Percentiles rank a stretch among this genome's conserved stretches.
These are phyloP conservation scores for Habropoda laboriosa DNA, from an alignment of 1,140 invertebrate species.

Conservation along the genomic window DNA sequence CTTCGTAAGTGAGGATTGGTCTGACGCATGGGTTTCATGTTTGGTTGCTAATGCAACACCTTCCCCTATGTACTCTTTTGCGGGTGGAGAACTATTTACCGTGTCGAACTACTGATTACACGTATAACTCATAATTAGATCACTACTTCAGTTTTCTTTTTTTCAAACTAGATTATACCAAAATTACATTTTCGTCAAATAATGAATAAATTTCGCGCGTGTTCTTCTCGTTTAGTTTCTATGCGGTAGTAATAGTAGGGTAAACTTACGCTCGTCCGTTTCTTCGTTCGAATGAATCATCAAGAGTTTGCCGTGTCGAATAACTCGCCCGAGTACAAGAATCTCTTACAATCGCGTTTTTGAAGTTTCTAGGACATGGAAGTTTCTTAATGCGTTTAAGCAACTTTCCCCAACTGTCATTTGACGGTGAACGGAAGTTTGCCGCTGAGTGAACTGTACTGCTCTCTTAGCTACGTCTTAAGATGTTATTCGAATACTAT, in stretches of 20 bases:
- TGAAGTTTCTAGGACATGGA: neutral
- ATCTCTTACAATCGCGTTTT: conserved; percentile 25
- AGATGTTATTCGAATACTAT: neutral
- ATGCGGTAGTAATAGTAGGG: no score
- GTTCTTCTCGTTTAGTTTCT: neutral
- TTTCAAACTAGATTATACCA: no score
- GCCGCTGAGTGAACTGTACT: neutral
- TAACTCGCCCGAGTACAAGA: conserved; percentile 8
- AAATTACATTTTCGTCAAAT: no score
- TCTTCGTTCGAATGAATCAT: conserved; percentile 30
- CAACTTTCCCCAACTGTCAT: conserved; percentile 5
- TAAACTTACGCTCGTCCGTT: conserved; percentile 6
- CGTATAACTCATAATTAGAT: no score
- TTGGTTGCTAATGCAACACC: no score
- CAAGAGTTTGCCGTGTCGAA: conserved; percentile 8
- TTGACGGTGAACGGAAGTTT: conserved; percentile 1
- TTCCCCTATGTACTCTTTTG: no score
- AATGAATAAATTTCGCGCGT: neutral
- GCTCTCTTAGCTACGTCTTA: neutral
- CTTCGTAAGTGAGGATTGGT: no score
- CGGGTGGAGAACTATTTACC: no score
- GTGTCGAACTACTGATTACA: no score
- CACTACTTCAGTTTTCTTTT: no score
- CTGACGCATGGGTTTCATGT: no score
- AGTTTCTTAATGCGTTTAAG: conserved; percentile 9